Base-by-base conservation (phyloP, 2,113 vertebrate species). In the Ictalurus punctatus region DNA sequence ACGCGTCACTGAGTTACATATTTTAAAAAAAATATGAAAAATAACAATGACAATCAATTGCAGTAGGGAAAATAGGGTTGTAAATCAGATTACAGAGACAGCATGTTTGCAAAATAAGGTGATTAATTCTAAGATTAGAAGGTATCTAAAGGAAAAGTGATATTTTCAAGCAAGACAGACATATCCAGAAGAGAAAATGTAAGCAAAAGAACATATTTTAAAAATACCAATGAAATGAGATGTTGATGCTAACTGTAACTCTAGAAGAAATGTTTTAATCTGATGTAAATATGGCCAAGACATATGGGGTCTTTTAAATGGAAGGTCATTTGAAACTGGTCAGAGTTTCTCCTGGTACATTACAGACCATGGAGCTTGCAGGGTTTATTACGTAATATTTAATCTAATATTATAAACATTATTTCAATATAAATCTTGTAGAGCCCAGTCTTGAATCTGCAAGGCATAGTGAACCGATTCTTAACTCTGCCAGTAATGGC, bases 91-190 rank as follows among this genome's bases (percentile, higher is more conserved):
- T 71, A 81, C 74, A 59, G 59, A 89, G 65, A 59, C 30, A n/a
- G 73, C 73, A 56, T 78, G 59, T 65, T 89, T 85, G 67, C 67
- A 71, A 80, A 85, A 76, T 78, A 89, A 78, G 27, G 23, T 65
- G 44, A 85, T 86, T n/a, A 48, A 44, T 25, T 89, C 54, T 89
- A 52, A 88, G 52, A 84, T 84, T 80, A 78, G 48, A 88, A 44
- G n/a, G 12, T 13, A 84, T 76, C 78, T 7, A 54, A 30, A 19
- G 30, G 63, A 27, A 82, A 87, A 82, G 63, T 23, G 8, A 59
- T 37, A 67, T 56, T 52, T 61, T 88, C 25, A 52, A 63, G 74
- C 63, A 69, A 30, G 4, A 37, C 44, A 69, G 65, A 19, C 19
- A 40, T 84, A 25, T 65, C 65, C 34, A 40, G 56, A 65, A 63